These are phyloP conservation scores for Calyptommatus sinebrachiatus DNA, from an alignment of 2,113 vertebrate species.

Conservation along the genomic window DNA sequence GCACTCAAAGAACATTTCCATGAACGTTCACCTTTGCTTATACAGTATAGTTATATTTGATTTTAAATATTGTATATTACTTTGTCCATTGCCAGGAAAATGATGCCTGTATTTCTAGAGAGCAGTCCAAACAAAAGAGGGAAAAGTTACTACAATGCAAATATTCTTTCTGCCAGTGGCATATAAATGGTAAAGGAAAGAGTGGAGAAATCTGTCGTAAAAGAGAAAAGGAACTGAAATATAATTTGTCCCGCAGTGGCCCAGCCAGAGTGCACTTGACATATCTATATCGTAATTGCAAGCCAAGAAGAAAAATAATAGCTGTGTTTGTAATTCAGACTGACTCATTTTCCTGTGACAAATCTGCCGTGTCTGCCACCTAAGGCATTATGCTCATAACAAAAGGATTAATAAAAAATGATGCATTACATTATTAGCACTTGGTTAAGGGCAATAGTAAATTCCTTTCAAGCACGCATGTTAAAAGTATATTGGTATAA, in stretches of 20 bases:
- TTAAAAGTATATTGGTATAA: conserved; percentile 2
- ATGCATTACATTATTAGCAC: conserved; percentile 49
- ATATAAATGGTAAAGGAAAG: conserved; percentile 28
- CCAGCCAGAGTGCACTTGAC: conserved; percentile 48
- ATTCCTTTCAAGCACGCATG: conserved; percentile 34
- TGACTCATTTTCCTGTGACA: conserved; percentile 63
- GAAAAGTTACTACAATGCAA: conserved; percentile 43
- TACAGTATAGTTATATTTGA: neutral
- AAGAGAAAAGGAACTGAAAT: conserved; percentile 16
- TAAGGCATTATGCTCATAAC: conserved; percentile 55
- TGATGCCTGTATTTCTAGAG: conserved; percentile 41
- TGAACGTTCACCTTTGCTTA: neutral
- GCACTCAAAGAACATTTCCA: neutral
- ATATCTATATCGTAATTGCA: conserved; percentile 54
- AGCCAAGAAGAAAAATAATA: conserved; percentile 62
- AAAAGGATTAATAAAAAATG: conserved; percentile 60
- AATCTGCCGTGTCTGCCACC: conserved; percentile 53
- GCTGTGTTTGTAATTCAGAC: conserved; percentile 47
- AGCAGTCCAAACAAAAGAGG: conserved; percentile 39
- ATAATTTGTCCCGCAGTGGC: conserved; percentile 48
- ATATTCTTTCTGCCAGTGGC: conserved; percentile 31
- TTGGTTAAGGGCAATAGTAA: conserved; percentile 33
- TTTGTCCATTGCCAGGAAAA: conserved; percentile 30
- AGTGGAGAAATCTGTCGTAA: conserved; percentile 38
- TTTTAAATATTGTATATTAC: neutral